Evolutionary conservation across 2,113 vertebrate species (phyloP), one percentile per base, ranked within the genome.

Genomic region (Platichthys flesus): DNA sequence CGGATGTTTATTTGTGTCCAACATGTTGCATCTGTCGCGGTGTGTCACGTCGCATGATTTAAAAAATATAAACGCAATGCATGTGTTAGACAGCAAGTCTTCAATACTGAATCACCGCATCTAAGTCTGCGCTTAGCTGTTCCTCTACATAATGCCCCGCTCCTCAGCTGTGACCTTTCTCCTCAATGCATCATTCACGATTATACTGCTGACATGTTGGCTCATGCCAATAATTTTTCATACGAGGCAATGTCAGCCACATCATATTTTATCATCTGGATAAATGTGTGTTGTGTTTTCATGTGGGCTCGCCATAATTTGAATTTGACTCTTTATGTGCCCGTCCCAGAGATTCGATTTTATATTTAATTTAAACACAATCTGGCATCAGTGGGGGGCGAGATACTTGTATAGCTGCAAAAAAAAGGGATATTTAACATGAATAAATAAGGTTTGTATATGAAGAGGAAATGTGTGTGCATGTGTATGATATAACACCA

Each of bases 91-190:
- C 76, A 70, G 18, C 26, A 15, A 74, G 81, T 80, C 65, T 81
- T 77, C 84, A 66, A 61, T 72, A 28, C 64, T 83, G 85, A 89
- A 86, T 89, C 85, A 85, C 79, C 78, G 85, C 81, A 74, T 81
- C 84, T 76, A 74, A 87, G 83, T 81, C 76, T 42, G 74, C 64
- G 74, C 51, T 90, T 87, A 87, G 88, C 86, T 74, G 83, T 87
- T 89, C 80, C 89, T 89, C 81, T 42, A 76, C 89, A 85, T 89
- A 87, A 88, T 79, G 85, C 84, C 88, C 82, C 81, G 81, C 83
- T 84, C 86, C 89, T 91, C 89, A 91, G 85, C 88, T 91, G 88
- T 93, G 91, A 92, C 91, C 90, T 93, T 92, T 93, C 89, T 89
- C 88, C 89, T 81, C 78, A 40, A 72, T 82, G 76, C 90, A 90